phyloP scores from a whole-genome alignment of 2,797 vertebrate genomes.

The Hoplostethus atlanticus region DNA sequence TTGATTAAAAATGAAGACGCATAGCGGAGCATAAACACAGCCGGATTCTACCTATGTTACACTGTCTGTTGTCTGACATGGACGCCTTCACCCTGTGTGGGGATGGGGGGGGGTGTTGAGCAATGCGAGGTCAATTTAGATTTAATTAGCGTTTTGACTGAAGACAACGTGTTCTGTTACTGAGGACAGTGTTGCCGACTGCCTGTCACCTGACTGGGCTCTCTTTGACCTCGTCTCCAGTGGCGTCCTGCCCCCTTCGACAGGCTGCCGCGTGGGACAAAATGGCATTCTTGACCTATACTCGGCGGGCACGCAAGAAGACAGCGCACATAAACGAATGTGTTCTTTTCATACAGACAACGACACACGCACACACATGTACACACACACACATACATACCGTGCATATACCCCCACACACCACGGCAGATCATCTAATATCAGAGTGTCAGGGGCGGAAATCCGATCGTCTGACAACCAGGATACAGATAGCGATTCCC shows the following conservation, averaged over 20 bases:
- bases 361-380: conserved; percentile 8
- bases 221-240: conserved; percentile 70
- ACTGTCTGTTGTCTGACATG: conserved; percentile 60
- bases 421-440: conserved; percentile 79
- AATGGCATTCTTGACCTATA: conserved; percentile 73
- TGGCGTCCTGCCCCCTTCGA: conserved; percentile 55
- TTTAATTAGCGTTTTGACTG: conserved; percentile 69
- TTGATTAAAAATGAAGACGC: conserved; percentile 63
- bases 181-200: conserved; percentile 55
- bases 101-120: conserved; percentile 22
- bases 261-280: conserved; percentile 65
- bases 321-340: conserved; percentile 52
- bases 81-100: conserved; percentile 36
- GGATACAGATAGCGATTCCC: conserved; percentile 82
- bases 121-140: conserved; percentile 56
- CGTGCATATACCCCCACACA: conserved; percentile 44
- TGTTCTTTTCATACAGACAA: conserved; percentile 41
- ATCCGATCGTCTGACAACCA: conserved; percentile 81
- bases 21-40: conserved; percentile 32
- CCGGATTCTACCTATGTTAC: conserved; percentile 49
- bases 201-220: conserved; percentile 72
- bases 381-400: conserved; percentile 31
- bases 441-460: conserved; percentile 76
- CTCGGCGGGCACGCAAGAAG: conserved; percentile 58
- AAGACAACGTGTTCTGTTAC: conserved; percentile 59